phyloP scores from a whole-genome alignment of 2,113 vertebrate genomes.

The Crotalus viridis region DNA sequence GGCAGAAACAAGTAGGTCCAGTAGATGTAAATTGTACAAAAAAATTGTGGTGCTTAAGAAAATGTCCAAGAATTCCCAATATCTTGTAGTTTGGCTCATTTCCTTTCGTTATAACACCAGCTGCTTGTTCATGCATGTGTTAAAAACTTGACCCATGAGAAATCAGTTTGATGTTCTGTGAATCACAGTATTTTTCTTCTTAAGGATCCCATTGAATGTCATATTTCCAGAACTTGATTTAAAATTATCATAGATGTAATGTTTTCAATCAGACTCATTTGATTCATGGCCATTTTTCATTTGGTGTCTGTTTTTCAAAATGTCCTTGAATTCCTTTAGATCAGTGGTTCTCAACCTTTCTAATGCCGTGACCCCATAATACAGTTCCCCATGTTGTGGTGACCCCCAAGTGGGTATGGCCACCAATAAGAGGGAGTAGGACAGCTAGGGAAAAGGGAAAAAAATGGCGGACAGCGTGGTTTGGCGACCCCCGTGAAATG shows the following conservation, averaged over 20 bases:
- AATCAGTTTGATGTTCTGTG: neutral
- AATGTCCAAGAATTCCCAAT: neutral
- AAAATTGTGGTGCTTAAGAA: neutral
- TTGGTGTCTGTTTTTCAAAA: neutral
- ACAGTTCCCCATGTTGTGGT: no score
- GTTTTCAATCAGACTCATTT: neutral
- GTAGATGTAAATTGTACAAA: neutral
- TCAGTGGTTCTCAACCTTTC: no score
- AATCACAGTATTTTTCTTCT: neutral
- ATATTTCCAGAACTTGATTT: neutral
- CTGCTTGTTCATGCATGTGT: neutral
- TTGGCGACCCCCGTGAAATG: no score
- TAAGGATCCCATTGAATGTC: neutral
- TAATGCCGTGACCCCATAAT: no score
- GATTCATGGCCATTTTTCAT: neutral
- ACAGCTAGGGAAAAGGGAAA: no score
- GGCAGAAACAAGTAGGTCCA: neutral
- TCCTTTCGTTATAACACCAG: neutral
- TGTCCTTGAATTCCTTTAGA: neutral
- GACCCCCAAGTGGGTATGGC: no score
- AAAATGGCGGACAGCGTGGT: no score
- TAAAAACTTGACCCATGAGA: neutral
- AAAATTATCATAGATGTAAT: neutral
- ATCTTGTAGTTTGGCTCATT: neutral
- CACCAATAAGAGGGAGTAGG: no score